Conservation (phyloP, 2,113 vertebrate genomes). For the Anser brachyrhynchus region DNA sequence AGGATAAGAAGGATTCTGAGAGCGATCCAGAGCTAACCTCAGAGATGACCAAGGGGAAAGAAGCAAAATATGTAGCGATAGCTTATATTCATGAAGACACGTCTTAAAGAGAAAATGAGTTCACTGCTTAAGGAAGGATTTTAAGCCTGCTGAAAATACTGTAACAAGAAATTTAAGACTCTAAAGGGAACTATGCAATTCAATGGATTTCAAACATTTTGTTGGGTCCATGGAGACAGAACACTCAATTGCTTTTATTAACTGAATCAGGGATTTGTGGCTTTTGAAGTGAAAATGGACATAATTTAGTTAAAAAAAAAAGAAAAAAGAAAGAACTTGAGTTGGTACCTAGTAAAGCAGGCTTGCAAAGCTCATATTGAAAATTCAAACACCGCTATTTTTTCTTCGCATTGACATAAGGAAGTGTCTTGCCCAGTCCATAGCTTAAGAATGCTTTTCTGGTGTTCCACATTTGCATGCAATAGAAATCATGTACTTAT, state of each 20-base stretch:
- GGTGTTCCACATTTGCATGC: neutral
- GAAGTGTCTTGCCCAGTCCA: neutral
- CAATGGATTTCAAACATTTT: neutral
- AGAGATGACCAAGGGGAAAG: neutral
- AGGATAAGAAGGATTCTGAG: neutral
- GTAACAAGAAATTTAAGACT: neutral
- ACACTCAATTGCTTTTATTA: neutral
- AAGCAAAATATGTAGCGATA: neutral
- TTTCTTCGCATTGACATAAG: neutral
- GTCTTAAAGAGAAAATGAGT: slow-evolving; percentile 24
- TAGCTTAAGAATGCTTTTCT: neutral
- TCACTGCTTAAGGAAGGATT: slow-evolving; percentile 19
- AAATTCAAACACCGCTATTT: neutral
- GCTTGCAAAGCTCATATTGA: neutral
- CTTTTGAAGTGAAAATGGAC: neutral
- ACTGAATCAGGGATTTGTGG: neutral
- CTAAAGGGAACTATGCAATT: neutral
- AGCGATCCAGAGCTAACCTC: neutral
- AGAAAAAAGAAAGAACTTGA: neutral
- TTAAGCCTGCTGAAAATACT: slow-evolving; percentile 4
- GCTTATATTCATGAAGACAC: neutral
- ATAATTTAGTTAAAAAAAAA: neutral
- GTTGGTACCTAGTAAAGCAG: neutral
- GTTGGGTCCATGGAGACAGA: neutral
- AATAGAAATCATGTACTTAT: neutral